These are phyloP conservation scores for Blastobasis adustella DNA, from an alignment of 2,888 invertebrate species.

Conservation along the genomic window DNA sequence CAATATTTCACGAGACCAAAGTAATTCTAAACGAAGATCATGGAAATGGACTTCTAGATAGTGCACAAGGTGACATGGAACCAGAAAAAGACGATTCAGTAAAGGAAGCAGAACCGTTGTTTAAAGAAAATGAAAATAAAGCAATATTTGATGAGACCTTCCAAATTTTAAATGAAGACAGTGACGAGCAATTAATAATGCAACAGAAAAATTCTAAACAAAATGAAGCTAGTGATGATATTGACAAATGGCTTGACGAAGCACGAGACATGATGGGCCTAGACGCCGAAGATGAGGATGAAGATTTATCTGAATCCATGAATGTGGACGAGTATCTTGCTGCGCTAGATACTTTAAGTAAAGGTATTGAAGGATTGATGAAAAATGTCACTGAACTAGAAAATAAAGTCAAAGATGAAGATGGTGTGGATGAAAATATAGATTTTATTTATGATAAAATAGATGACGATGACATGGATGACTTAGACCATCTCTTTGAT, in stretches of 20 bases:
- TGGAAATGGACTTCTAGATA: background rate
- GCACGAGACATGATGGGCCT: background rate
- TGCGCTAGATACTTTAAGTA: background rate
- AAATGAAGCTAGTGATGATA: background rate
- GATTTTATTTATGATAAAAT: constrained; percentile 36
- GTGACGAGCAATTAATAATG: too few relatives aligned
- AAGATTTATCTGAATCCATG: background rate
- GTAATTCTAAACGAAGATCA: constrained; percentile 3
- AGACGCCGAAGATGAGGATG: constrained; percentile 14
- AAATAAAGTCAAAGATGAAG: constrained; percentile 8
- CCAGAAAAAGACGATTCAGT: background rate
- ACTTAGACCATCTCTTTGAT: constrained; percentile 38
- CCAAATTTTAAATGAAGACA: too few relatives aligned
- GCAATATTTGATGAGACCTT: too few relatives aligned
- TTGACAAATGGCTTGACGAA: background rate
- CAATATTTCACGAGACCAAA: background rate
- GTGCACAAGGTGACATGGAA: background rate
- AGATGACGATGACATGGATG: constrained; percentile 34
- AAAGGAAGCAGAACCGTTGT: background rate
- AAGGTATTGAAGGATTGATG: constrained; percentile 1
- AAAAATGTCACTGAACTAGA: background rate
- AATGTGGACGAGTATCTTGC: too few relatives aligned
- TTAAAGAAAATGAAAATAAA: too few relatives aligned
- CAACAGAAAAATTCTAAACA: too few relatives aligned
- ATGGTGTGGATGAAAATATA: constrained; percentile 7